Evolutionary conservation across 2,113 vertebrate genomes (phyloP), one percentile per base, ranked within the genome.

Genomic region (Isichthys henryi): DNA sequence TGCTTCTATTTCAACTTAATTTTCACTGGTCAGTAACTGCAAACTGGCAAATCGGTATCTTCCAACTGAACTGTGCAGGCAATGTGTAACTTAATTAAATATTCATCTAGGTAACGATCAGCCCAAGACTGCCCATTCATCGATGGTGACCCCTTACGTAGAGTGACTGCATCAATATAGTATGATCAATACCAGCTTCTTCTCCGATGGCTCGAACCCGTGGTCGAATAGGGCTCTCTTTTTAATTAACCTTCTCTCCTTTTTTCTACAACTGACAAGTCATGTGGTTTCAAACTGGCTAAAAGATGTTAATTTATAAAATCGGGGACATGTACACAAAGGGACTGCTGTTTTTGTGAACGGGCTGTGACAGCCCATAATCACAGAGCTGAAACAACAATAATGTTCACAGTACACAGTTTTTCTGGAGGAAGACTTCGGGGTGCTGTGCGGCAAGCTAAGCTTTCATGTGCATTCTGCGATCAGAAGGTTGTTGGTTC

Each of bases 101-200:
- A 80, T 89, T 83, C 27, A 53, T 86, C 46, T 56, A 10, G n/a
- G 62, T 27, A 66, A 70, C 9, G n/a, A 70, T 27, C 62, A 70
- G 62, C 10, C 10, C 5, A 27, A 82, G 90, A 74, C 92, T 92
- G 91, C 92, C 92, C 93, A 93, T 92, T 91, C 48, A 66, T 74
- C 35, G 62, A 62, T 58, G 80, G 88, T 52, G 80, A 88, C 19
- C 43, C 17, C 84, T 90, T 48, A 43, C 5, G 11, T 43, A 89
- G 83, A 89, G 85, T 82, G 85, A n/a, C 39, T 49, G 56, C 49
- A 82, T 56, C 89, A 27, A 85, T 17, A 46, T 86, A 27, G 66
- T 17, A 46, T 70, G n/a, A 56, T 56, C 53, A 13, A 70, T 70
- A 27, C n/a, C 62, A 31, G 62, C 27, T 10, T 70, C 10, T 13